phyloP scores from a whole-genome alignment of 2,113 vertebrate genomes.

The Engystomops pustulosus region DNA sequence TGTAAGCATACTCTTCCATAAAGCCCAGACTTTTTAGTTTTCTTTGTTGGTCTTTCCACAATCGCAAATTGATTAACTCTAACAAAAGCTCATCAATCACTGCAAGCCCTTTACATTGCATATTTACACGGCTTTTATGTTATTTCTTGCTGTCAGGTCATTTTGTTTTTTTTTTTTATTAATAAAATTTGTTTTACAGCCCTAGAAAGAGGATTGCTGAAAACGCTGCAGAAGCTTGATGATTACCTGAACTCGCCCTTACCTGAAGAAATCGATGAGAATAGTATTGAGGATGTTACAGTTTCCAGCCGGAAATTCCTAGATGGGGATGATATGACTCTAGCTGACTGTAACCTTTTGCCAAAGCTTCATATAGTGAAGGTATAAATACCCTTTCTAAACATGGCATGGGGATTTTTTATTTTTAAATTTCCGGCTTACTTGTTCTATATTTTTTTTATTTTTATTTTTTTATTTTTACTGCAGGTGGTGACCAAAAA shows the following conservation, averaged over 20 bases:
- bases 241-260: constrained; percentile 92
- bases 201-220: constrained; percentile 90
- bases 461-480: constrained; percentile 30
- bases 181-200: constrained; percentile 66
- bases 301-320: constrained; percentile 87
- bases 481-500: constrained; percentile 96
- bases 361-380: constrained; percentile 98
- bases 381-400: constrained; percentile 69
- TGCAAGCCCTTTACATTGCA: too few relatives aligned
- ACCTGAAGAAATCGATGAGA: constrained; percentile 96
- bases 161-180: background rate
- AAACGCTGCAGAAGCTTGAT: constrained; percentile 94
- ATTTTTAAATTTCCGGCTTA: background rate
- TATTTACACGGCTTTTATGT: too few relatives aligned
- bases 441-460: background rate
- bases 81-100: too few relatives aligned
- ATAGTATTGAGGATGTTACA: constrained; percentile 91
- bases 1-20: too few relatives aligned
- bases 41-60: too few relatives aligned
- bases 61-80: too few relatives aligned
- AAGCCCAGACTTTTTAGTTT: too few relatives aligned
- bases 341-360: constrained; percentile 96
- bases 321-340: constrained; percentile 95
- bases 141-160: background rate
- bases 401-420: too few relatives aligned